Base-by-base conservation (phyloP, 2,888 invertebrate genomes). In the Sericinus montela region DNA sequence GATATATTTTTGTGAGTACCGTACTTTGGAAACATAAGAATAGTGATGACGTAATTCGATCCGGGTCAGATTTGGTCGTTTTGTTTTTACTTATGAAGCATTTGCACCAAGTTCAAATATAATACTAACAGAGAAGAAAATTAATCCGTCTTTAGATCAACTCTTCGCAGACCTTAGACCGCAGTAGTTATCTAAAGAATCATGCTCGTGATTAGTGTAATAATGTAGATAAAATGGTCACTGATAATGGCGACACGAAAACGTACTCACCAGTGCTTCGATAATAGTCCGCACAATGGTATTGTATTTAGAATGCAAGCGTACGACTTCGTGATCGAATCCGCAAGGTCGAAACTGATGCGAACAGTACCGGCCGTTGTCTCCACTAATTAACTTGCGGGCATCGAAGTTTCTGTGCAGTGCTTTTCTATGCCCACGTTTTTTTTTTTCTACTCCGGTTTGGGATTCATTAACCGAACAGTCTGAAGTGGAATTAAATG, bases 321-420 rank as follows among this genome's bases (percentile, higher is more conserved):
- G 74, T 63, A 63, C 68, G 14, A 57, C 65, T 58, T 78, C 79
- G 76, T 79, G 79, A 77, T 68, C 63, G 58, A 57, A 63, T 56
- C 58, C 52, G 62, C 80, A 80, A 80, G 80, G 80, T 55, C 59
- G 54, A 15, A 16, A 8, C 38, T 16, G 30, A 38, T 52, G 48
- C 55, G 66, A 62, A 65, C 61, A 60, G 57, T 55, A 62, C 5
- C 62, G 63, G 61, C 68, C 64, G 69, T 75, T 76, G 75, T 78
- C 59, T 62, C 53, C 55, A 46, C 63, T 55, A 58, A 65, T 65
- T 62, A 59, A 71, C 67, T 61, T 62, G 58, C 62, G 13, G 41
- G n/a, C 29, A 37, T 16, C 37, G 37, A 19, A 19, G 19, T 2
- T 19, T 19, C 19, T n/a, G n/a, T n/a, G n/a, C n/a, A n/a, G n/a